Evolutionary conservation across 2,888 invertebrate species (phyloP).

Genomic region (Megaustenia siamemsis): DNA sequence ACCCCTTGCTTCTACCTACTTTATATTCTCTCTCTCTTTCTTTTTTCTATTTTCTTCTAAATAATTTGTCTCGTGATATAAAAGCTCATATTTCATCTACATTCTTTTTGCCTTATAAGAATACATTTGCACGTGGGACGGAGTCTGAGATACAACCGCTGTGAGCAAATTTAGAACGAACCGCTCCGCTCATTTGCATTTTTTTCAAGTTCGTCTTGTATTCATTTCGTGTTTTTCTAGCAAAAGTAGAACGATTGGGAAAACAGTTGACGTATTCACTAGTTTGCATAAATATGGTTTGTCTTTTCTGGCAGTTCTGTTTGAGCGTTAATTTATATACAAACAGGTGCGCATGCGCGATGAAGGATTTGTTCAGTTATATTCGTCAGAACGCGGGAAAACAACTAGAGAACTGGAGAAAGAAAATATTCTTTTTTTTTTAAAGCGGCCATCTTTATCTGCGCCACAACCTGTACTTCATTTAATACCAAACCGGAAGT

Average conservation of each 20-base stretch:
- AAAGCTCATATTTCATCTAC: too few relatives aligned
- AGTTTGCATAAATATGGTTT: not conserved
- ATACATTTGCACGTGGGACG: conserved; percentile 5
- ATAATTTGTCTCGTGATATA: conserved; percentile 18
- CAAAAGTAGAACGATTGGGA: not conserved
- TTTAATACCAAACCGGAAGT: conserved; percentile 30
- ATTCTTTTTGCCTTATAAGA: too few relatives aligned
- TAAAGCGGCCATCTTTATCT: conserved; percentile 6
- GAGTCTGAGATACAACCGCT: not conserved
- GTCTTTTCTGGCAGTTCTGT: not conserved
- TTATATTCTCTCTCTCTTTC: too few relatives aligned
- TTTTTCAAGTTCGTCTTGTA: not conserved
- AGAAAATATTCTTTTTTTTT: too few relatives aligned
- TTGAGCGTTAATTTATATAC: not conserved
- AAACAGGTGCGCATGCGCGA: not conserved
- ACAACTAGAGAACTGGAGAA: not conserved
- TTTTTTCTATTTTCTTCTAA: too few relatives aligned
- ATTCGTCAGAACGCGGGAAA: not conserved
- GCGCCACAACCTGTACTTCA: not conserved
- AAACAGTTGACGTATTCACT: not conserved
- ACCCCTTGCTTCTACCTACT: too few relatives aligned
- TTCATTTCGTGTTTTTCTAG: not conserved
- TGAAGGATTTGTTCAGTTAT: not conserved
- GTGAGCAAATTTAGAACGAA: not conserved
- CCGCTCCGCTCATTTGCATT: not conserved